Evolutionary conservation across 2,797 vertebrate genomes (phyloP), one percentile per base, ranked within the genome.

Genomic region (Semaprochilodus insignis): DNA sequence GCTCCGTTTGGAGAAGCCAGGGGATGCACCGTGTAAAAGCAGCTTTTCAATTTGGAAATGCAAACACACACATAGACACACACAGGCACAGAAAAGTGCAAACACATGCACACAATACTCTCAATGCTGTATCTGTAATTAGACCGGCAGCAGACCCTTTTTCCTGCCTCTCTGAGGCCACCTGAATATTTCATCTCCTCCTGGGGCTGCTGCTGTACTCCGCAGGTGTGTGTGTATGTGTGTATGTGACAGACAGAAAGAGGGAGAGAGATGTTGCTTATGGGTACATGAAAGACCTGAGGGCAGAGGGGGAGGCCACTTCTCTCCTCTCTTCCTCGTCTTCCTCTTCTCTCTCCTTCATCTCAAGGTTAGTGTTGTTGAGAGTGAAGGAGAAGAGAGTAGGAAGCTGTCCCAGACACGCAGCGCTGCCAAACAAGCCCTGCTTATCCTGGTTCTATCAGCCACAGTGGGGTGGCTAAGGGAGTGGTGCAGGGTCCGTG

Each of bases 131-230:
- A 7, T n/a, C 48, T 36, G 71, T 67, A 81, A 81, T 81, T 81
- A 81, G 72, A 74, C 48, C 51, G 69, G n/a, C 21, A 59, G 62
- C 16, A 76, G 52, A 23, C 72, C 59, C 40, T 19, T 77, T 52
- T 77, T 17, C 17, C 25, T 54, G 40, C 62, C 21, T 51, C 73
- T 75, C 63, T 27, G 73, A 75, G 80, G 80, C 60, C 31, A 52
- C 19, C 23, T 77, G 73, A 80, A 81, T 84, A 81, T 84, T 77
- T 80, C 31, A 80, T 80, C 44, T 40, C n/a, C 59, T 81, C 36
- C 17, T 70, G 66, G 66, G 67, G 57, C 83, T 72, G 44, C 71
- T 66, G 78, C 51, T 66, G 23, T 66, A 67, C 77, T 51, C 71
- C 55, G 63, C 27, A 73, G 44, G 66, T 72, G 62, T 74, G 62